Conservation (phyloP, 1,140 invertebrate species). For the Dendroctonus ponderosae region DNA sequence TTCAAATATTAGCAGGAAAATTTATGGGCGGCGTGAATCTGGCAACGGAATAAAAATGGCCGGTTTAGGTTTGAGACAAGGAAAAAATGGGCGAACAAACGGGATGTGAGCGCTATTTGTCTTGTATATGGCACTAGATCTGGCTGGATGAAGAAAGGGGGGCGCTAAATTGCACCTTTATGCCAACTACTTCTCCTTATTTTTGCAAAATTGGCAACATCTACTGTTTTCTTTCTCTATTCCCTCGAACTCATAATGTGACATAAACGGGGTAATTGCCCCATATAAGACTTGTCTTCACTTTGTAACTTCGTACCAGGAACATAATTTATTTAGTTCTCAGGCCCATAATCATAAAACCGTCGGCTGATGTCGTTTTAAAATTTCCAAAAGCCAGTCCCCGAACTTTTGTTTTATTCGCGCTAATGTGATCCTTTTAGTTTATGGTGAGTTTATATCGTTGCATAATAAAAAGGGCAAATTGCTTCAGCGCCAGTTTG, state of each 20-base stretch:
- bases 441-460: constrained; percentile 38
- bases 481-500: constrained; percentile 25
- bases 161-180: no score
- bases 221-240: no score
- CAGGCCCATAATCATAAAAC: constrained; percentile 27
- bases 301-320: constrained; percentile 9
- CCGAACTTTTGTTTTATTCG: constrained; percentile 35
- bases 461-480: constrained; percentile 38
- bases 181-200: no score
- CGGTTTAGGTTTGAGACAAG: constrained; percentile 11
- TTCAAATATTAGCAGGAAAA: constrained; percentile 31
- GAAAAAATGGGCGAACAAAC: background rate
- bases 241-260: background rate
- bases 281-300: constrained; percentile 15
- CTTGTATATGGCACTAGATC: background rate
- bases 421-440: constrained; percentile 38
- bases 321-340: constrained; percentile 26
- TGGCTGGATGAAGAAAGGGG: no score
- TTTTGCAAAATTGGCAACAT: no score
- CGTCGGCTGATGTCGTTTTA: constrained; percentile 16
- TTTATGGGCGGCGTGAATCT: constrained; percentile 25
- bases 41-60: constrained; percentile 27
- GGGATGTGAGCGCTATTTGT: background rate
- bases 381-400: constrained; percentile 16
- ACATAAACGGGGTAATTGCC: constrained; percentile 14